These are phyloP conservation scores for Vidua chalybeata DNA, from an alignment of 2,113 vertebrate genomes.

Conservation along the genomic window DNA sequence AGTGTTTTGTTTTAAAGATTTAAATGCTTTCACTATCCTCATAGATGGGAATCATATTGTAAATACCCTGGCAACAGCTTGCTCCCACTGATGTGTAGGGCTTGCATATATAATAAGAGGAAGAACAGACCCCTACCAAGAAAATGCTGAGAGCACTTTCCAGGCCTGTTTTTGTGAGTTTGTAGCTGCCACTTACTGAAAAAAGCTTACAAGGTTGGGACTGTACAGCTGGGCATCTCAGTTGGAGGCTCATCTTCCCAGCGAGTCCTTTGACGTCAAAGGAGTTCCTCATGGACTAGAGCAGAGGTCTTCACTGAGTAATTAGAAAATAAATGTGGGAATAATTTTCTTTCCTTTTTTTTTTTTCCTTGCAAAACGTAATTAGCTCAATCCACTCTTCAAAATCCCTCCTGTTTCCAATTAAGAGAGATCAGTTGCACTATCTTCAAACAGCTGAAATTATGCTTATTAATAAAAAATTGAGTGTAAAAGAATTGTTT, in stretches of 20 bases:
- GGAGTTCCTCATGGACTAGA: constrained; percentile 47
- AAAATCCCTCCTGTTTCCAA: constrained; percentile 63
- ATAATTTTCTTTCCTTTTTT: constrained; percentile 27
- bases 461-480: constrained; percentile 53
- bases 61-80: constrained; percentile 20
- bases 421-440: constrained; percentile 58
- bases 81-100: not conserved
- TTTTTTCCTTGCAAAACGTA: not conserved
- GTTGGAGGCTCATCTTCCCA: constrained; percentile 38
- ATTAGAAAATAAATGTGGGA: constrained; percentile 70
- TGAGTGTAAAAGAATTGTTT: constrained; percentile 26
- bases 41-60: not conserved
- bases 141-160: not conserved
- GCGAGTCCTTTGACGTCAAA: constrained; percentile 51
- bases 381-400: constrained; percentile 63
- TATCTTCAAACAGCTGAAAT: constrained; percentile 59
- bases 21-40: constrained; percentile 11
- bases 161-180: not conserved
- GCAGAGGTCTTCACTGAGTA: constrained; percentile 61
- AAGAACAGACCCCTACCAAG: not conserved
- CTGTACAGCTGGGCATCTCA: not conserved
- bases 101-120: not conserved
- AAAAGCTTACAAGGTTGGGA: not conserved
- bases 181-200: not conserved
- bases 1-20: constrained; percentile 25